A percentile compares a stretch with the other conserved stretches of the same genome.
phyloP scores from a whole-genome alignment of 2,888 invertebrate species.

The Drosophila neotestacea region DNA sequence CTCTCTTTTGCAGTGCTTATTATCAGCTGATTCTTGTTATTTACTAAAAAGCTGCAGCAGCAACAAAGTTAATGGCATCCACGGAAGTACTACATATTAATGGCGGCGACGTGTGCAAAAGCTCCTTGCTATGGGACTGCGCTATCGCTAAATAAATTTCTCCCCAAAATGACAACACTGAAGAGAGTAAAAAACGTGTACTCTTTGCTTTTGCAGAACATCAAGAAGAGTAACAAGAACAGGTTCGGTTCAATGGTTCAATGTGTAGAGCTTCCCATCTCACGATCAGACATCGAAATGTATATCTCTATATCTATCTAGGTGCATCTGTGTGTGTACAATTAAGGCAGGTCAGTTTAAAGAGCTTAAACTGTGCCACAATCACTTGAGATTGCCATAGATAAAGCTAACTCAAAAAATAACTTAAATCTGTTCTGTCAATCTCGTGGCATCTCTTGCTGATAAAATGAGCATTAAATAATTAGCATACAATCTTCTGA shows the following conservation, averaged over 20 bases:
- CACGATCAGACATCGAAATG: constrained; percentile 6
- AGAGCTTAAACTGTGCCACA: constrained; percentile 32
- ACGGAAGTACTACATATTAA: background rate
- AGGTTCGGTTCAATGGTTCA: constrained; percentile 65
- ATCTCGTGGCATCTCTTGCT: background rate
- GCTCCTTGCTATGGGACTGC: background rate
- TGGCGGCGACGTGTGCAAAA: constrained; percentile 27
- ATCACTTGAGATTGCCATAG: constrained; percentile 21
- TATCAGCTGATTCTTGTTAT: constrained; percentile 39
- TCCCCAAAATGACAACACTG: background rate
- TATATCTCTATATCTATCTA: constrained; percentile 3
- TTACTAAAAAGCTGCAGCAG: background rate
- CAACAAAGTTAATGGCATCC: background rate
- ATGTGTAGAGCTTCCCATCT: constrained; percentile 18
- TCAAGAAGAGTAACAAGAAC: constrained; percentile 27
- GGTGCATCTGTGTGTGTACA: background rate
- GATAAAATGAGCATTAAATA: constrained; percentile 4
- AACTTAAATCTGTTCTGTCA: background rate
- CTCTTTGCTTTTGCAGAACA: constrained; percentile 18
- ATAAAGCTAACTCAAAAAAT: background rate
- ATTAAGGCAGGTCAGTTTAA: constrained; percentile 53
- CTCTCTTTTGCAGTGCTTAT: background rate
- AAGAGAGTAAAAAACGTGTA: background rate
- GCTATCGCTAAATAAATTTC: too few species aligned
- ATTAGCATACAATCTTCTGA: constrained; percentile 4